Conservation (phyloP, 2,888 invertebrate genomes). For the Drosophila emarginata region DNA sequence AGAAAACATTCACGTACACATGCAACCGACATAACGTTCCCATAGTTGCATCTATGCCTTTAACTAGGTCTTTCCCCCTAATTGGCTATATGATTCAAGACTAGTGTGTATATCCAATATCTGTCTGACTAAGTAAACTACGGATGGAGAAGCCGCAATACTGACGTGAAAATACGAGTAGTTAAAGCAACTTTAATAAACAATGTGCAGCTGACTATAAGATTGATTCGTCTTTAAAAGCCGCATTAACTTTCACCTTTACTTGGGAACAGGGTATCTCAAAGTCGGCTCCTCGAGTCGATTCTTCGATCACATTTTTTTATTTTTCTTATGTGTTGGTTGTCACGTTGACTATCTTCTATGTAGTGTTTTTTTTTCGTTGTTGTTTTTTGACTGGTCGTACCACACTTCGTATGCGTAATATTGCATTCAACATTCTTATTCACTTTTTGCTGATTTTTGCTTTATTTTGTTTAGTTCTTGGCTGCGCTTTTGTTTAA, state of each 20-base stretch:
- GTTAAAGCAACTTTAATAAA: too few species aligned
- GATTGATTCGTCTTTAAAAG: background rate
- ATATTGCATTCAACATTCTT: conserved; percentile 60
- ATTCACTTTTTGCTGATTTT: conserved; percentile 32
- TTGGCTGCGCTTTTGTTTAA: conserved; percentile 29
- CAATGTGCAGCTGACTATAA: too few species aligned
- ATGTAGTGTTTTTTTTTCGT: conserved; percentile 11
- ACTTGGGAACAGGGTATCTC: background rate
- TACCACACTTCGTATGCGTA: conserved; percentile 71
- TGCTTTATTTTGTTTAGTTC: conserved; percentile 22
- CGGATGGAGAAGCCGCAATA: too few species aligned
- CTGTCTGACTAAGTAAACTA: too few species aligned
- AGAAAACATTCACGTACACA: too few species aligned
- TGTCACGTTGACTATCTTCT: conserved; percentile 70
- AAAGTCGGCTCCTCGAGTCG: background rate
- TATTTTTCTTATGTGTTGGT: conserved; percentile 45
- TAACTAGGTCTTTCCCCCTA: too few species aligned
- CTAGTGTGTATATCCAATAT: too few species aligned
- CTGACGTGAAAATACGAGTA: too few species aligned
- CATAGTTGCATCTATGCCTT: too few species aligned
- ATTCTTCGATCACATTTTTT: conserved; percentile 11
- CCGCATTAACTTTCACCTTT: background rate
- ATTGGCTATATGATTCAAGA: too few species aligned
- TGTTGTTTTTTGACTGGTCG: conserved; percentile 38
- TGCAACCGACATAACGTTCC: too few species aligned